phyloP scores from a whole-genome alignment of 2,888 invertebrate species.

The Linnaemya vulpina region DNA sequence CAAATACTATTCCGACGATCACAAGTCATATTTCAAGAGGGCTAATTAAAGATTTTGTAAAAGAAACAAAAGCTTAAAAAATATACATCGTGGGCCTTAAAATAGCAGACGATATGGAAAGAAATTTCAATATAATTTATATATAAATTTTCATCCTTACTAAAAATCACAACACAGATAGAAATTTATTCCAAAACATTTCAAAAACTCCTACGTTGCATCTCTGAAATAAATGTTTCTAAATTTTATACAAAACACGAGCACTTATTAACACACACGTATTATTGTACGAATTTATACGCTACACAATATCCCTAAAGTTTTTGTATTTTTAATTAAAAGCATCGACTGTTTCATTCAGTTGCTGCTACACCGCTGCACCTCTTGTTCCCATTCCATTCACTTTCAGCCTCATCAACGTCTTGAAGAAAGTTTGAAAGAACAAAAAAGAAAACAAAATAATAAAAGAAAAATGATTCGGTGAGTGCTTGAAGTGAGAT shows the following conservation, averaged over 20 bases:
- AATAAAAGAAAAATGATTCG: conserved; percentile 4
- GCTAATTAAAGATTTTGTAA: too few relatives aligned
- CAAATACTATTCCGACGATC: too few relatives aligned
- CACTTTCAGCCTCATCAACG: conserved; percentile 48
- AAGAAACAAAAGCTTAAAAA: too few relatives aligned
- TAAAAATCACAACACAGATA: too few relatives aligned
- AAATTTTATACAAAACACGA: conserved; percentile 64
- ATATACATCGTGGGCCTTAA: too few relatives aligned
- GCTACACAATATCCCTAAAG: conserved; percentile 67
- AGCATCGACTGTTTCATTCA: conserved; percentile 59
- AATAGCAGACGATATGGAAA: too few relatives aligned
- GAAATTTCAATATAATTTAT: too few relatives aligned
- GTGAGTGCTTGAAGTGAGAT: conserved; percentile 19
- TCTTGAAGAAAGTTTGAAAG: conserved; percentile 41
- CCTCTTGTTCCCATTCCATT: conserved; percentile 29
- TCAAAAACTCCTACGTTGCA: background rate
- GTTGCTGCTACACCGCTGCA: background rate
- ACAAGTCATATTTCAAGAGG: too few relatives aligned
- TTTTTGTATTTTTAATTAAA: conserved; percentile 69
- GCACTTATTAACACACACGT: conserved; percentile 68
- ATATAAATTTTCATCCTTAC: too few relatives aligned
- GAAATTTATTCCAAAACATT: background rate
- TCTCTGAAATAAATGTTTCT: conserved; percentile 1
- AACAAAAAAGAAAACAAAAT: conserved; percentile 16
- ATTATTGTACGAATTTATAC: conserved; percentile 66